These are phyloP conservation scores for Drosophila sturtevanti DNA, from an alignment of 1,140 invertebrate genomes.

Conservation along the genomic window DNA sequence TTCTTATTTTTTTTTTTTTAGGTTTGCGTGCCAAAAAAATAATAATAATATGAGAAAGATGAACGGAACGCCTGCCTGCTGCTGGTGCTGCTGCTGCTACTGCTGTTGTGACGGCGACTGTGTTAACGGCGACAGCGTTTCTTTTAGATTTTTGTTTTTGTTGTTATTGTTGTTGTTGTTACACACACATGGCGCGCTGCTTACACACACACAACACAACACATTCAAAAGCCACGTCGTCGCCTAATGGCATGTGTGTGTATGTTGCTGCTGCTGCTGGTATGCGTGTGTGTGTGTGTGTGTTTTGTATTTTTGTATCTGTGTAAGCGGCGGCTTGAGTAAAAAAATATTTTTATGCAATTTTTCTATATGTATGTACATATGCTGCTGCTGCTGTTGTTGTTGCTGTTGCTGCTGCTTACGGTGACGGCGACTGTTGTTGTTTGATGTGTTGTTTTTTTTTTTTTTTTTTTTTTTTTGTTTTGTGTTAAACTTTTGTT, in stretches of 20 bases:
- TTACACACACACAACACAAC: slow-evolving; percentile 21
- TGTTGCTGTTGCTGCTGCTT: slow-evolving; percentile 17
- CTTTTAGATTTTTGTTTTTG: slow-evolving; percentile 24
- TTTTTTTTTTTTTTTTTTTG: slow-evolving; percentile 39
- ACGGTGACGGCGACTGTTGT: slow-evolving; percentile 18
- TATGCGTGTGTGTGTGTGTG: slow-evolving; percentile 32
- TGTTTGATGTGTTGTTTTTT: slow-evolving; percentile 33
- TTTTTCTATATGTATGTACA: slow-evolving; percentile 57
- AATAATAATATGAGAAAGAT: slow-evolving; percentile 54
- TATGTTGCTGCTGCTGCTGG: slow-evolving; percentile 31
- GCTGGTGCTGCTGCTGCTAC: neutral
- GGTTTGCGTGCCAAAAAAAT: slow-evolving; percentile 72
- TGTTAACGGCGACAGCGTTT: slow-evolving; percentile 41
- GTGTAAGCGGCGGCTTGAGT: slow-evolving; percentile 45
- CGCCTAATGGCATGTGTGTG: slow-evolving; percentile 36
- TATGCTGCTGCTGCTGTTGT: slow-evolving; percentile 32
- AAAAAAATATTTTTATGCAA: slow-evolving; percentile 81
- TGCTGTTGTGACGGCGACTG: slow-evolving; percentile 4
- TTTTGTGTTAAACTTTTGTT: slow-evolving; percentile 39
- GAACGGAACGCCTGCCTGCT: slow-evolving; percentile 14
- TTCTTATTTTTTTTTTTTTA: slow-evolving; percentile 35
- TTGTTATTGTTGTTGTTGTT: slow-evolving; percentile 26
- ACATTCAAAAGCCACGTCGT: slow-evolving; percentile 63
- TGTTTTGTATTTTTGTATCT: slow-evolving; percentile 35
- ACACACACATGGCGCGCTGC: slow-evolving; percentile 37